phyloP scores from a whole-genome alignment of 2,888 invertebrate genomes.

The Petrolisthes cinctipes region DNA sequence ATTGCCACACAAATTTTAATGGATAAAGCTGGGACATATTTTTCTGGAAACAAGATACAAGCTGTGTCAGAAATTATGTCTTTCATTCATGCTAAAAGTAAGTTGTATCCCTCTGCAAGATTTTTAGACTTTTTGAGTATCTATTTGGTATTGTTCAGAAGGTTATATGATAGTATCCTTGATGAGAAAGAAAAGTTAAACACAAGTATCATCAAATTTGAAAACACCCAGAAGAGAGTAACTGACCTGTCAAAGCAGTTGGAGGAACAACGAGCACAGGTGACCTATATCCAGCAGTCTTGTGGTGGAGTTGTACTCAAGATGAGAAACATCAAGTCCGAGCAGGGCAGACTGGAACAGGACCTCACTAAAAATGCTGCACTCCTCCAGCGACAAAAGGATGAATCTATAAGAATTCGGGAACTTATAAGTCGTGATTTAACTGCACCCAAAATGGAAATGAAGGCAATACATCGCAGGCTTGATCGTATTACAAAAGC shows the following conservation, averaged over 20 bases:
- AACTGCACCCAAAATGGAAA: conserved; percentile 48
- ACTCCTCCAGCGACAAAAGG: conserved; percentile 56
- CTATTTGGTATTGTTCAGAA: conserved; percentile 25
- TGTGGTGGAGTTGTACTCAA: conserved; percentile 61
- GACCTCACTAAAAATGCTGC: conserved; percentile 62
- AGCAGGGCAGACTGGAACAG: conserved; percentile 62
- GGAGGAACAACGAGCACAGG: conserved; percentile 61
- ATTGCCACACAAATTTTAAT: conserved; percentile 39
- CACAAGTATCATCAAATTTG: conserved; percentile 58
- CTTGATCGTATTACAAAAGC: conserved; percentile 58
- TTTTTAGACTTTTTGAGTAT: conserved; percentile 46
- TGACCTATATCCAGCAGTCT: conserved; percentile 62
- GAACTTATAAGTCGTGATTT: conserved; percentile 61
- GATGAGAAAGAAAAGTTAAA: conserved; percentile 44
- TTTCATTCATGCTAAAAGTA: conserved; percentile 37
- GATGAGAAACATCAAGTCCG: conserved; percentile 62
- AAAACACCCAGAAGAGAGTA: conserved; percentile 56
- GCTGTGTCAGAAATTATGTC: conserved; percentile 48
- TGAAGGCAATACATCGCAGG: conserved; percentile 54
- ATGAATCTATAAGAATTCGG: conserved; percentile 58
- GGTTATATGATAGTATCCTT: conserved; percentile 28
- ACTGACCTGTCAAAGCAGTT: conserved; percentile 58
- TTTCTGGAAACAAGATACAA: conserved; percentile 39
- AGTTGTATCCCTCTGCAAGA: conserved; percentile 44
- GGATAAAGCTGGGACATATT: conserved; percentile 22